These are phyloP conservation scores for Neodiprion lecontei DNA, from an alignment of 1,140 invertebrate species.

Conservation along the genomic window DNA sequence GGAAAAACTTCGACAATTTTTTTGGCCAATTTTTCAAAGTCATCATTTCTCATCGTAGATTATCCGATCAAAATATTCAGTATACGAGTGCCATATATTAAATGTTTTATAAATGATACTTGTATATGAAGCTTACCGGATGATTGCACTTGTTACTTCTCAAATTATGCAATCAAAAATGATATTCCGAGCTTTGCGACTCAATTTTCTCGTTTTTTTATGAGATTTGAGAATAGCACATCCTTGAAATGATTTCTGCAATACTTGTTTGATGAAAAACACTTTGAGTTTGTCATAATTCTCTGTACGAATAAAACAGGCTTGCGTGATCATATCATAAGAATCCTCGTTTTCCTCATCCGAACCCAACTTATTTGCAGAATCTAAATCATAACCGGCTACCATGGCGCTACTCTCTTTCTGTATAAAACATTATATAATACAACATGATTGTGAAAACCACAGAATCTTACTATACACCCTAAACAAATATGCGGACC, in stretches of 20 bases:
- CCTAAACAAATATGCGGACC: too few relatives aligned
- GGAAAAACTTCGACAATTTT: conserved; percentile 20
- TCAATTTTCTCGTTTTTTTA: conserved; percentile 15
- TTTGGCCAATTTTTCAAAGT: conserved; percentile 1
- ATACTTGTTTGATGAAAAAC: conserved; percentile 9
- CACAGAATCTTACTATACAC: too few relatives aligned
- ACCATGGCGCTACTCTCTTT: too few relatives aligned
- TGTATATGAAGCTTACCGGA: background rate
- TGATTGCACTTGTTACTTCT: background rate
- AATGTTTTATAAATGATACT: conserved; percentile 5
- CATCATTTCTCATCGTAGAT: conserved; percentile 15
- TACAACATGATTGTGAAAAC: too few relatives aligned
- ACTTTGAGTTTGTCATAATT: background rate
- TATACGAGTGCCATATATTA: background rate
- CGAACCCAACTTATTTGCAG: too few relatives aligned
- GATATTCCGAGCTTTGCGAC: conserved; percentile 13
- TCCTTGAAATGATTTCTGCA: background rate
- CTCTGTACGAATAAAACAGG: too few relatives aligned
- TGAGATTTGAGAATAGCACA: conserved; percentile 11
- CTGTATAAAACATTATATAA: too few relatives aligned
- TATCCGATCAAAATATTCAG: background rate
- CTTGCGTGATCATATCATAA: too few relatives aligned
- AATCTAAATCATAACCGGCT: too few relatives aligned
- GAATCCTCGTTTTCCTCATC: too few relatives aligned
- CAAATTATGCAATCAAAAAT: conserved; percentile 16